Conservation (phyloP, 2,888 invertebrate species). For the Dolichomitus sp. region DNA sequence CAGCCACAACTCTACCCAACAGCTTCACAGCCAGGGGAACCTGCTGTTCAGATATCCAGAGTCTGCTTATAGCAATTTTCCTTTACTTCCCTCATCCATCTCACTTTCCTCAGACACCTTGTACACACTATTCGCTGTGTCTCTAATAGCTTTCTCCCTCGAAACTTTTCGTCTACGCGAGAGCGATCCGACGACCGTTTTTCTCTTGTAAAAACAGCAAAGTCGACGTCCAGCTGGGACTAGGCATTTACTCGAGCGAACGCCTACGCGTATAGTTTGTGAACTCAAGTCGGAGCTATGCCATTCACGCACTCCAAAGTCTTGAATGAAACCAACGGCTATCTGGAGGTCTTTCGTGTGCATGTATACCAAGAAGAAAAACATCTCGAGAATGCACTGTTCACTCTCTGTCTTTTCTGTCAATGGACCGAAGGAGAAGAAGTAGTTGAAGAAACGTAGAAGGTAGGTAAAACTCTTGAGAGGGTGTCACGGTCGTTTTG, state of each 20-base stretch:
- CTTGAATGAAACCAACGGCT: conserved; percentile 70
- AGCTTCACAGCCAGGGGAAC: not conserved
- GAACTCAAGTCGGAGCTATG: conserved; percentile 29
- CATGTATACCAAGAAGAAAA: conserved; percentile 12
- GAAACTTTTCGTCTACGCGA: conserved; percentile 5
- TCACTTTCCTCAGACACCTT: conserved; percentile 12
- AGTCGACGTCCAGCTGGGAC: conserved; percentile 69
- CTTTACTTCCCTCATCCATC: conserved; percentile 47
- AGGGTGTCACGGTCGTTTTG: conserved; percentile 63
- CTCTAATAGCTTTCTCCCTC: conserved; percentile 28
- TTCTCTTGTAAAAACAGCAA: conserved; percentile 67
- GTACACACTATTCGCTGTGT: not conserved
- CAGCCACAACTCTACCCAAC: not conserved
- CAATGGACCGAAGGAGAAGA: conserved; percentile 45
- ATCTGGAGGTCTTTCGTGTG: conserved; percentile 51
- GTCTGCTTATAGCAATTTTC: conserved; percentile 47
- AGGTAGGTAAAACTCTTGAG: conserved; percentile 54
- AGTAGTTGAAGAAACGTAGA: not conserved
- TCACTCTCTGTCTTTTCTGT: conserved; percentile 8
- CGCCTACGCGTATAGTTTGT: conserved; percentile 60
- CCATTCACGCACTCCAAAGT: conserved; percentile 51
- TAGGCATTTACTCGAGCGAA: conserved; percentile 65
- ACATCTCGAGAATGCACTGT: conserved; percentile 37
- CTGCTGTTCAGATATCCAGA: conserved; percentile 28
- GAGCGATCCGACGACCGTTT: conserved; percentile 52